Conservation (phyloP, 2,797 vertebrate species). For the Picus viridis region DNA sequence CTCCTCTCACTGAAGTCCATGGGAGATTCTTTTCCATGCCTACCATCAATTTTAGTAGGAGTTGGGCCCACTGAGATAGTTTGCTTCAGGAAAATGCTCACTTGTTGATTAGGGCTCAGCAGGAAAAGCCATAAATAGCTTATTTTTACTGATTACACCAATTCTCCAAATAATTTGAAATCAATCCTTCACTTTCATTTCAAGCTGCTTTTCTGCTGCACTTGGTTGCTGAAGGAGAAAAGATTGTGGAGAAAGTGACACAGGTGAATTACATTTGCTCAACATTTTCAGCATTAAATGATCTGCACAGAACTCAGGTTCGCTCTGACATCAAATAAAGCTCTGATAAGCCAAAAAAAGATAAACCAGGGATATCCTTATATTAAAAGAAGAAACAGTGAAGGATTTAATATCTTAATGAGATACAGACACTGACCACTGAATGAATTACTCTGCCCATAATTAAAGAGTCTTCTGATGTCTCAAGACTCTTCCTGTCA, state of each 20-base stretch:
- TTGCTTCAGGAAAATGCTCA: not conserved
- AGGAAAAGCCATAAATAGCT: not conserved
- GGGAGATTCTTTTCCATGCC: not conserved
- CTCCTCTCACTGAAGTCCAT: not conserved
- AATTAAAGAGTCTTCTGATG: conserved; percentile 84
- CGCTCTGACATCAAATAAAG: conserved; percentile 48
- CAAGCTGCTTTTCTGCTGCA: not conserved
- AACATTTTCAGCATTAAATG: conserved; percentile 65
- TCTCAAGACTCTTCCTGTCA: conserved; percentile 87
- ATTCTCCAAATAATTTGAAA: conserved; percentile 27
- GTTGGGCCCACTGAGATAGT: not conserved
- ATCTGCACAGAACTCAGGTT: conserved; percentile 53
- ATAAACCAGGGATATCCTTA: conserved; percentile 67
- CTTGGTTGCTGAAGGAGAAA: conserved; percentile 38
- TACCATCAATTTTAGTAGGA: not conserved
- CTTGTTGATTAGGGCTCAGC: not conserved
- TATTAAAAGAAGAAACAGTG: conserved; percentile 56
- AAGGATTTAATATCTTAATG: conserved; percentile 73
- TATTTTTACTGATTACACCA: not conserved
- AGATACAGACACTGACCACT: conserved; percentile 80
- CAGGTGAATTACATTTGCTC: conserved; percentile 51
- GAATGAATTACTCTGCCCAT: conserved; percentile 84
- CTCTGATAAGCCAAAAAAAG: conserved; percentile 48
- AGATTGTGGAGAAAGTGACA: not conserved
- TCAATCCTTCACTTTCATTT: conserved; percentile 29